Evolutionary conservation across 2,113 vertebrate genomes (phyloP), one percentile per base, ranked within the genome.

Genomic region (Orientallactaga bullata): DNA sequence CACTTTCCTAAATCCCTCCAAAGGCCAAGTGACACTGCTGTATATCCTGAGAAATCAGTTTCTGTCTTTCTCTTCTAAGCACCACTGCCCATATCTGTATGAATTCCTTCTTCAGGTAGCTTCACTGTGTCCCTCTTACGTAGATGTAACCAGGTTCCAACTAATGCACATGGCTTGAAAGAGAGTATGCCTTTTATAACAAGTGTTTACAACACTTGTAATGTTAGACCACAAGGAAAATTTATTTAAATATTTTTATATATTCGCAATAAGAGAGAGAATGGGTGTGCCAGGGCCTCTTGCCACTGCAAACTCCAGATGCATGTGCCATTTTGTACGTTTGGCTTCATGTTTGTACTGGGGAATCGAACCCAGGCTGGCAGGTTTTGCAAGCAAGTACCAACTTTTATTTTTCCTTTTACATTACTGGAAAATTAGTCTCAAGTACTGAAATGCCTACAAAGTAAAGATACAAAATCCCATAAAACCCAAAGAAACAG

Each of bases 1-100:
- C 63, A 55, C 79, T 93, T 91, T 82, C 69, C 92, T 63, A 88
- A 92, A 89, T 92, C 17, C 51, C 55, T 91, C 37, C 26, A 71
- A 79, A 80, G 79, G 42, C 47, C 26, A 35, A 4, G 35, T n/a
- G 47, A 69, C 32, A 24, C 10, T 39, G n/a, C 42, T 61, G 58
- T 84, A 71, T 39, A 69, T 63, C 11, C 37, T 69, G 68, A 1
- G 51, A 73, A 90, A 39, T 47, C 51, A 30, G 12, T 18, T 83
- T 60, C 26, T 74, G 24, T 78, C 73, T 82, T 60, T 86, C 69
- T 74, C 26, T 73, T 66, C 42, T 82, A 47, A 42, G 83, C 63
- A 77, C 80, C 28, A 71, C 0, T 68, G 51, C 37, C 76, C 4
- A 42, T 35, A 23, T 69, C 55, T 68, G 17, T 2, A 35, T 23